A percentile compares a stretch with the other conserved stretches of the same genome.
phyloP scores from a whole-genome alignment of 2,113 vertebrate genomes.

The Nannobrachium achirus region DNA sequence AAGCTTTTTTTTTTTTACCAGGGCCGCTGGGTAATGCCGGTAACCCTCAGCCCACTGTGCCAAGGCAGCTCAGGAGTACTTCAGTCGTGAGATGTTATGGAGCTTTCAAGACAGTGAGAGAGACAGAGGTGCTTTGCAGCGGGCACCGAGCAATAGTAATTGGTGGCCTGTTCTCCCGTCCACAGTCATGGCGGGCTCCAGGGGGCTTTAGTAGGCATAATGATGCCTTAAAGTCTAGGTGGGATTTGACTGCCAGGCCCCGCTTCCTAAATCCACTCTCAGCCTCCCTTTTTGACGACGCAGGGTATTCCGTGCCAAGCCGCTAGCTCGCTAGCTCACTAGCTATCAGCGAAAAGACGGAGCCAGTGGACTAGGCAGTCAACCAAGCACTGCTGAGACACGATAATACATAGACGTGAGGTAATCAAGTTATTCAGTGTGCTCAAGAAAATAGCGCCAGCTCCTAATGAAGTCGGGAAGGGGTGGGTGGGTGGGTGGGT shows the following conservation, averaged over 20 bases:
- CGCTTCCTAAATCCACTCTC: conserved; percentile 37
- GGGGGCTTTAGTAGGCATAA: conserved; percentile 77
- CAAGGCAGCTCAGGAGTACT: not conserved
- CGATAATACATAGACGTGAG: too few species aligned
- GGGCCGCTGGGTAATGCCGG: conserved; percentile 3
- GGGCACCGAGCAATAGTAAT: conserved; percentile 69
- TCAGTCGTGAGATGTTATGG: too few species aligned
- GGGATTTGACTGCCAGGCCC: conserved; percentile 63
- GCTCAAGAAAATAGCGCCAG: too few species aligned
- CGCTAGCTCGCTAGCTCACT: not conserved
- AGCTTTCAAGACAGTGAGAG: not conserved
- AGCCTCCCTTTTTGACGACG: conserved; percentile 30
- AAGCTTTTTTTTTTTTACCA: too few species aligned
- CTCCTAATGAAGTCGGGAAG: too few species aligned
- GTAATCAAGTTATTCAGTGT: too few species aligned
- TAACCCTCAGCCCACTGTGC: not conserved
- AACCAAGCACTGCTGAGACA: not conserved
- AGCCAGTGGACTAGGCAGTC: not conserved
- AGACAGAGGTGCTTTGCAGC: conserved; percentile 20
- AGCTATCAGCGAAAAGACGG: not conserved
- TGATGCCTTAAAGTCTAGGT: conserved; percentile 79
- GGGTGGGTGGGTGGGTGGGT: too few species aligned
- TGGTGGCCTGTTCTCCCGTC: conserved; percentile 80
- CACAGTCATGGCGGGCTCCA: conserved; percentile 59
- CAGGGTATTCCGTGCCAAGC: conserved; percentile 27